Base-by-base conservation (phyloP, 2,797 vertebrate species). In the Gymnoscopelus braueri region DNA sequence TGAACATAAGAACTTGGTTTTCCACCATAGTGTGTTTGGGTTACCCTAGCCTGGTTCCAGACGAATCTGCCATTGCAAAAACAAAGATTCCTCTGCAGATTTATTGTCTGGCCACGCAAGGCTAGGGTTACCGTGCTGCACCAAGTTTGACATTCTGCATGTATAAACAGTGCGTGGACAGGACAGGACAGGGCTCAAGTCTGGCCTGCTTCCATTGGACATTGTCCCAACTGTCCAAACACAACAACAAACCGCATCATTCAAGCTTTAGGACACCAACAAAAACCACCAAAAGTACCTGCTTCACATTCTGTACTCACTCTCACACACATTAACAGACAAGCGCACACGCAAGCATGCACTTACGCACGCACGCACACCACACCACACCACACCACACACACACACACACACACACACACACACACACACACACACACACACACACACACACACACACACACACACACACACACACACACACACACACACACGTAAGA, bases 121-220 rank as follows among this genome's bases (percentile, higher is more conserved):
- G 19, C 19, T 19, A 19, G 19, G 19, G 19, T 19, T 29, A 29
- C 26, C 26, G 2, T 29, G 26, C 26, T 1, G 26, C 26, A 29
- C 26, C 26, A 72, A 71, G 55, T 81, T 84, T 58, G 79, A 87
- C 75, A 90, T 92, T 91, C 2, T 90, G 84, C 85, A 88, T 86
- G 78, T 89, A 86, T 88, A 77, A 91, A 82, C 75, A 67, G 66
- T 78, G 78, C 85, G n/a, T 19, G 19, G 19, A 19, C 19, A 19
- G 60, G 78, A 88, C 80, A 75, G 67, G 83, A 29, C 26, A 86
- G 84, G 84, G 74, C 69, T 84, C 67, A 80, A 86, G 84, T 83
- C 79, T 89, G 87, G 87, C 80, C 78, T 79, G 68, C 75, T 70
- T 67, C 86, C 79, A 73, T 74, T 54, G 78, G 72, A 84, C 26